Evolutionary conservation across 2,113 vertebrate species (phyloP).

Genomic region (Corythoichthys intestinalis): DNA sequence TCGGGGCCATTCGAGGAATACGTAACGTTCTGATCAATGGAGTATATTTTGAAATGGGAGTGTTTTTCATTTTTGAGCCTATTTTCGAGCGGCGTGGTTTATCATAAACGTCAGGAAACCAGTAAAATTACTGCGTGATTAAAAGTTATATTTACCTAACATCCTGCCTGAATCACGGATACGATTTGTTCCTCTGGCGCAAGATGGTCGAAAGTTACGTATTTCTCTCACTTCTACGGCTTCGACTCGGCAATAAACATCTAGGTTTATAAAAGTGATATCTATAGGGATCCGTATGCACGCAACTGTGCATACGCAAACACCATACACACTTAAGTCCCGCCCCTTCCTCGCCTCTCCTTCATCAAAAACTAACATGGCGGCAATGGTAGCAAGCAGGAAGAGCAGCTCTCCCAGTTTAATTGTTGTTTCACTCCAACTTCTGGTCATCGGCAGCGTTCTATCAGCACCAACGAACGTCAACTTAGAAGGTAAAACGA

Average conservation of each 20-base stretch:
- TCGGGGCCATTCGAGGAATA: no score
- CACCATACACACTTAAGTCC: conserved; percentile 1
- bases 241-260: no score
- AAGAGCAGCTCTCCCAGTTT: conserved; percentile 27
- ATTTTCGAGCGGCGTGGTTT: no score
- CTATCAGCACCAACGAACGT: rapidly evolving
- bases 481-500: conserved; percentile 2
- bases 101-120: neutral
- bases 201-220: no score
- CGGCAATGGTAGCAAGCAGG: conserved; percentile 37
- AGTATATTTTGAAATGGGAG: neutral
- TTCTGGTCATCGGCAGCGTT: conserved; percentile 21
- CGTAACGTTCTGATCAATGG: no score
- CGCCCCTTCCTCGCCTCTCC: conserved; percentile 20
- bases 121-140: neutral
- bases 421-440: conserved; percentile 22
- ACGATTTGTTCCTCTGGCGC: no score
- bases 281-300: no score
- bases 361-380: conserved; percentile 59
- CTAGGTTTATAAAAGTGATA: neutral
- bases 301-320: no score
- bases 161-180: no score
- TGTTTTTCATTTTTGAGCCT: no score
- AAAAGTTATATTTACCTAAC: no score
- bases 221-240: no score